Evolutionary conservation across 2,888 invertebrate genomes (phyloP).

Genomic region (Oligia strigilis): DNA sequence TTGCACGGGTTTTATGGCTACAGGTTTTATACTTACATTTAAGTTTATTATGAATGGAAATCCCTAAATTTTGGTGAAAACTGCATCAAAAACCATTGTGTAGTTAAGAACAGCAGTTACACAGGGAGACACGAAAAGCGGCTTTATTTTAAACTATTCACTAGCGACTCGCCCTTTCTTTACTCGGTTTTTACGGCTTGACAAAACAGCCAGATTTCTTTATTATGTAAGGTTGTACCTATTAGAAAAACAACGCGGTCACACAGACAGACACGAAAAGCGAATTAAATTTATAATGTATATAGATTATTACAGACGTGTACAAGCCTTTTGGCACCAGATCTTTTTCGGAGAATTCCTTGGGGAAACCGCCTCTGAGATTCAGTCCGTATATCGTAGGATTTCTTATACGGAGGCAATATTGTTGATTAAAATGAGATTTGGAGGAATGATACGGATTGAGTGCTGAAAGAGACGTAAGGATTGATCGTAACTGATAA

Average conservation of each 20-base stretch:
- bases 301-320: neutral
- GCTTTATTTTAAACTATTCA: neutral
- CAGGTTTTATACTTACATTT: too few relatives aligned
- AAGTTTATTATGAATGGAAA: neutral
- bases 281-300: neutral
- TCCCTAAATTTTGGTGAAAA: neutral
- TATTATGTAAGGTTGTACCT: neutral
- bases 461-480: conserved; percentile 4
- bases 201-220: neutral
- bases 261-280: neutral
- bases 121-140: neutral
- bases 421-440: conserved; percentile 52
- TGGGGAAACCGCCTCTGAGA: conserved; percentile 36
- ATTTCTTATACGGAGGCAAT: conserved; percentile 23
- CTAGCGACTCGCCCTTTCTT: neutral
- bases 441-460: conserved; percentile 28
- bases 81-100: neutral
- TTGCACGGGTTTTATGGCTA: too few relatives aligned
- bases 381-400: conserved; percentile 21
- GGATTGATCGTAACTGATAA: conserved; percentile 15
- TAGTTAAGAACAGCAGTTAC: neutral
- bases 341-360: conserved; percentile 43
- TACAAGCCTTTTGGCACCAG: conserved; percentile 28
- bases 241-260: neutral
- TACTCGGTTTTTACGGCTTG: neutral